These are phyloP conservation scores for Lipotes vexillifer DNA, from an alignment of 2,113 vertebrate genomes.

Conservation along the genomic window DNA sequence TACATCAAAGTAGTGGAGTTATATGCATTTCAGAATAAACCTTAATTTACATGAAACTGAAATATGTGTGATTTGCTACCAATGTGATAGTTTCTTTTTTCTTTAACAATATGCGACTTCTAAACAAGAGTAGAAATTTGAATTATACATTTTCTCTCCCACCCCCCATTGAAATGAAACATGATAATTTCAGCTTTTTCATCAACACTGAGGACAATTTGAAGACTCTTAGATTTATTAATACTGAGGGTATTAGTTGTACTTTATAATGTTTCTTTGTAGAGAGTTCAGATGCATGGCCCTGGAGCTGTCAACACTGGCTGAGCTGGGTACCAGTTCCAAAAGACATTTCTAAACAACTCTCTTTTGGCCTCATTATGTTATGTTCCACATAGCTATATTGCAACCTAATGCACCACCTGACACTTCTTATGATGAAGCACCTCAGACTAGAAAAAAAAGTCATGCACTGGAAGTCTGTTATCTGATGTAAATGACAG, in stretches of 20 bases:
- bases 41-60: background rate
- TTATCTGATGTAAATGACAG: constrained; percentile 46
- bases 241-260: background rate
- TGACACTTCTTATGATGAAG: constrained; percentile 56
- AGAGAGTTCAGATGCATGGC: background rate
- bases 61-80: background rate
- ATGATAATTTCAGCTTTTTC: background rate
- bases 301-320: background rate
- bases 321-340: background rate
- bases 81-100: background rate
- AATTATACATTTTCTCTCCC: background rate
- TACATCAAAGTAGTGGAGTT: background rate
- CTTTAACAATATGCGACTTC: background rate
- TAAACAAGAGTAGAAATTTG: background rate
- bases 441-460: background rate
- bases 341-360: constrained; percentile 6
- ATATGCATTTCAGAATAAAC: background rate
- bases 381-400: background rate
- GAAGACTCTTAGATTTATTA: background rate
- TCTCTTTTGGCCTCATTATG: constrained; percentile 20
- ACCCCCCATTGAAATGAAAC: background rate
- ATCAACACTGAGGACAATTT: background rate
- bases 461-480: constrained; percentile 13
- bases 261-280: constrained; percentile 13
- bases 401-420: background rate